Evolutionary conservation across 2,888 invertebrate species (phyloP).

Genomic region (Plebejus anna): DNA sequence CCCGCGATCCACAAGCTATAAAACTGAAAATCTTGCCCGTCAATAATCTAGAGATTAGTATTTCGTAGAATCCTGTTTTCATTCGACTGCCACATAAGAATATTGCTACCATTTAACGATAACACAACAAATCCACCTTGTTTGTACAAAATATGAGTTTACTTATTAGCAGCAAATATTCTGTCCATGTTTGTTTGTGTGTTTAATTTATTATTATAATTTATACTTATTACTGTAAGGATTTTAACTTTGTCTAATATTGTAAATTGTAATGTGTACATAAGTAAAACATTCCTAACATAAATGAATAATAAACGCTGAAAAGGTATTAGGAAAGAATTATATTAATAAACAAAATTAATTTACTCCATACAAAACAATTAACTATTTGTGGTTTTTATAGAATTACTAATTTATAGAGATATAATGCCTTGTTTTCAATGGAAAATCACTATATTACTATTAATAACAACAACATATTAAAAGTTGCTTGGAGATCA

Average conservation of each 20-base stretch:
- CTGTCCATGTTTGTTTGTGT: too few relatives aligned
- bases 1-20: not conserved
- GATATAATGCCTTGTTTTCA: not conserved
- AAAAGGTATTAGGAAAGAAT: not conserved
- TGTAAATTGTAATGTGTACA: not conserved
- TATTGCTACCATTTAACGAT: not conserved
- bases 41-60: not conserved
- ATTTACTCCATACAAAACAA: not conserved
- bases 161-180: too few relatives aligned
- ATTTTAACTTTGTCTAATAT: not conserved
- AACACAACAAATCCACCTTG: too few relatives aligned
- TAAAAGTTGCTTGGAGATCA: not conserved
- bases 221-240: not conserved
- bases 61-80: too few relatives aligned
- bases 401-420: not conserved
- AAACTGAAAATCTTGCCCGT: not conserved
- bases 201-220: not conserved
- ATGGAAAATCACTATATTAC: constrained; percentile 12
- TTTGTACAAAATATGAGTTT: too few relatives aligned
- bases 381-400: not conserved
- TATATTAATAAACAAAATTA: not conserved
- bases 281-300: not conserved
- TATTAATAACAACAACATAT: not conserved
- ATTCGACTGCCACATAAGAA: too few relatives aligned
- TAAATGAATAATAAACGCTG: not conserved